Evolutionary conservation across 2,797 vertebrate genomes (phyloP).

Genomic region (Phalloptychus januarius): DNA sequence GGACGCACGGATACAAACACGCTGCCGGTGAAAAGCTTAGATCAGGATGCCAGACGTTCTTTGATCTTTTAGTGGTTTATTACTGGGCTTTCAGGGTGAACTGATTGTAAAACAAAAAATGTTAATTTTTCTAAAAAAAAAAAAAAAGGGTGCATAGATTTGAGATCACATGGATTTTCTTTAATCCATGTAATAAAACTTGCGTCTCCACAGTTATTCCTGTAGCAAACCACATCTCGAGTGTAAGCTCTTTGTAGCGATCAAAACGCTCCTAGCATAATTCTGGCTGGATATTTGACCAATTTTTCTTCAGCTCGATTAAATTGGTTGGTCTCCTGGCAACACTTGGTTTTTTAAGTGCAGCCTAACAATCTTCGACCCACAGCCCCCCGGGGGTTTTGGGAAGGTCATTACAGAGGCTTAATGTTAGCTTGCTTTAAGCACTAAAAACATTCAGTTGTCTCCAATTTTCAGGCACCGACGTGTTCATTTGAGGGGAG

Average conservation of each 20-base stretch:
- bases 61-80: background rate
- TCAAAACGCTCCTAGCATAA: background rate
- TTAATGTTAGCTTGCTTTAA: background rate
- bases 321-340: background rate
- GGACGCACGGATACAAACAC: slow-evolving; percentile 2
- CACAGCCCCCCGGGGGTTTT: background rate
- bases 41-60: background rate
- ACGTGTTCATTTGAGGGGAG: background rate
- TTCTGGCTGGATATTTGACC: background rate
- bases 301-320: background rate
- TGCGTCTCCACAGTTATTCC: background rate
- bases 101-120: background rate
- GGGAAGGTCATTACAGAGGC: background rate
- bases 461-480: background rate
- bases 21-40: background rate
- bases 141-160: background rate
- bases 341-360: background rate
- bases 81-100: background rate
- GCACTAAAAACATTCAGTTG: background rate
- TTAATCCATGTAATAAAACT: background rate
- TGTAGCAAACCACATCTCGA: background rate
- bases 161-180: background rate
- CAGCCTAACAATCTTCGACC: background rate
- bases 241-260: background rate
- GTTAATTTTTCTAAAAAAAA: background rate